Base-by-base conservation (phyloP, 2,113 vertebrate genomes). In the Geococcyx californianus region DNA sequence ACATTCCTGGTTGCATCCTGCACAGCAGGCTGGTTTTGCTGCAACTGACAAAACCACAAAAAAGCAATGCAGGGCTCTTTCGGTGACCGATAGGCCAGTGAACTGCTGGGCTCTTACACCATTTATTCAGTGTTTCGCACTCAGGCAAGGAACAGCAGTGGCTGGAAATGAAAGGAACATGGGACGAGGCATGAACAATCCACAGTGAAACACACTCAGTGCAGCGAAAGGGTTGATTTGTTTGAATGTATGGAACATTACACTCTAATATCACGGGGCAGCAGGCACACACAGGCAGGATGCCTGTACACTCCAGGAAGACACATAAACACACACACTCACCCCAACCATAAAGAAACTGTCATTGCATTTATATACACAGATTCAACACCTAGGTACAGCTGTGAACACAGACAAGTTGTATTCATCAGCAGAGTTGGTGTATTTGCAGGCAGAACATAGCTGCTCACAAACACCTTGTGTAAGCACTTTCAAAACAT, bases 1-100 rank as follows among this genome's bases (percentile, higher is more conserved):
- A 3, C 1, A 0, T 13, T 26, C 19, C 0, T 3, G 10, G 3
- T 8, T 23, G 3, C 20, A 36, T 44, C 34, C 45, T 45, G 19
- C n/a, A 21, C 13, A 40, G 2, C 14, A 34, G 2, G 24, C 5
- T 1, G 4, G 31, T 7, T 19, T 19, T 26, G 25, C 45, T 33
- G 34, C 34, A 54, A 38, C 21, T 34, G 51, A 20, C 29, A 51
- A 75, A 81, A 56, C 7, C 18, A 45, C 15, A 36, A n/a, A 52
- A 49, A 86, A 63, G 11, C 26, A 62, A 42, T 1, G 0, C 9
- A 7, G 21, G 6, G 11, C 25, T 36, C 19, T 28, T 52, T 10
- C 76, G 13, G 29, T 44, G 86, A 17, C 64, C 19, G 52, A 54
- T 8, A 70, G 2, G 6, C 36, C 34, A 34, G 38, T 16, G 66